Evolutionary conservation across 1,140 invertebrate genomes (phyloP).

Genomic region (Campoletis sonorensis): DNA sequence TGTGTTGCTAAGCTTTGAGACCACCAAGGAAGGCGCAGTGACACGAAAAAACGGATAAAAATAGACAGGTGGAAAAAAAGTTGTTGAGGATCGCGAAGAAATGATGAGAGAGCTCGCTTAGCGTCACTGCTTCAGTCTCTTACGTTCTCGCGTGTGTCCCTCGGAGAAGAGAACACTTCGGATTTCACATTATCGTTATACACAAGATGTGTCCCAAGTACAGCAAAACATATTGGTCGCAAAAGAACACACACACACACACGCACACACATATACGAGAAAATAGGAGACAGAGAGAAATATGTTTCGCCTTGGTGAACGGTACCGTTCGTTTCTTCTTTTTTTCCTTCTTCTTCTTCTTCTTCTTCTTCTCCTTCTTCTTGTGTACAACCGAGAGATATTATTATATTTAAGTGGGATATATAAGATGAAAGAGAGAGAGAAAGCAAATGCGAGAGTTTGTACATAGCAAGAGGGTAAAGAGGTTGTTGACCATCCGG

Average conservation of each 20-base stretch:
- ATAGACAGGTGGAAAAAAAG: constrained; percentile 2
- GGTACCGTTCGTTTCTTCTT: constrained; percentile 48
- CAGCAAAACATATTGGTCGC: constrained; percentile 31
- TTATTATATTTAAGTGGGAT: constrained; percentile 52
- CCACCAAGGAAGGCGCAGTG: constrained; percentile 21
- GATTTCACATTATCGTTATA: constrained; percentile 23
- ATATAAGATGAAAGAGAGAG: constrained; percentile 38
- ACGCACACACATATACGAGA: neutral
- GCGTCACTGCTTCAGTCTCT: constrained; percentile 22
- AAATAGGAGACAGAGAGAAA: constrained; percentile 24
- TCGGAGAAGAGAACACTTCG: constrained; percentile 24
- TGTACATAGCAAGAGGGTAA: constrained; percentile 56
- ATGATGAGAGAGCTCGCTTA: constrained; percentile 32
- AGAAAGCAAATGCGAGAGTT: neutral
- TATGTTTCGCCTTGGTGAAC: constrained; percentile 47
- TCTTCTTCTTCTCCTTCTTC: constrained; percentile 31
- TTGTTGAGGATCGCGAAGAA: constrained; percentile 9
- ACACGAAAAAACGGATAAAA: constrained; percentile 10
- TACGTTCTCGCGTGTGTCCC: constrained; percentile 16
- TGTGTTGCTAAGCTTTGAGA: neutral
- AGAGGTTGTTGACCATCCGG: constrained; percentile 66
- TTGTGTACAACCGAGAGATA: constrained; percentile 40
- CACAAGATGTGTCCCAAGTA: constrained; percentile 29
- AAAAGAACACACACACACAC: neutral
- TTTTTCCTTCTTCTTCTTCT: constrained; percentile 25